These are phyloP conservation scores for Lucilia cuprina DNA, from an alignment of 1,140 invertebrate genomes.

Conservation along the genomic window DNA sequence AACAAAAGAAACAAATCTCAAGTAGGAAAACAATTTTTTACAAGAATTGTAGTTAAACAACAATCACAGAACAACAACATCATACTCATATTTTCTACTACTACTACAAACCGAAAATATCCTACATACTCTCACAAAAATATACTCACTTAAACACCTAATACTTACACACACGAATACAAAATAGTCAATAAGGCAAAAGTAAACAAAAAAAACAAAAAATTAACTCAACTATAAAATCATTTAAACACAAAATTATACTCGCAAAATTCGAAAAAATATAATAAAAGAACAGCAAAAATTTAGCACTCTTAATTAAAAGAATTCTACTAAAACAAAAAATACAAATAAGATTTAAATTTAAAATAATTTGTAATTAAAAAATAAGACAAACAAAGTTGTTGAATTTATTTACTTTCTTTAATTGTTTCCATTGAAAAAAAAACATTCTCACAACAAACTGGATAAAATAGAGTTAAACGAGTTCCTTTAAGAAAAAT, in stretches of 20 bases:
- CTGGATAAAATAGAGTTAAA: conserved; percentile 6
- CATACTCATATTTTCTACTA: not conserved
- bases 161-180: not conserved
- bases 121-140: not conserved
- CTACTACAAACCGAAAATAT: not conserved
- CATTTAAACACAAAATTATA: not conserved
- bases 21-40: not conserved
- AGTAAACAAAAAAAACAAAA: not conserved
- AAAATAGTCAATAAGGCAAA: conserved; percentile 28
- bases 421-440: not conserved
- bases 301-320: not conserved
- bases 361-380: not conserved
- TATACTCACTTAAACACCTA: not conserved
- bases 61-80: conserved; percentile 25
- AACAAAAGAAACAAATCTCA: conserved; percentile 15
- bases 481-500: conserved; percentile 26
- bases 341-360: not conserved
- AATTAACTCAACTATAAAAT: not conserved
- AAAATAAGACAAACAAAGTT: not conserved
- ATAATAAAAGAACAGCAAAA: not conserved
- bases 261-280: not conserved
- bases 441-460: not conserved
- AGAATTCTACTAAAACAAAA: not conserved
- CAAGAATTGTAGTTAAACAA: conserved; percentile 3
- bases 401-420: not conserved